phyloP scores from a whole-genome alignment of 2,113 vertebrate genomes.

The Hymenochirus boettgeri region DNA sequence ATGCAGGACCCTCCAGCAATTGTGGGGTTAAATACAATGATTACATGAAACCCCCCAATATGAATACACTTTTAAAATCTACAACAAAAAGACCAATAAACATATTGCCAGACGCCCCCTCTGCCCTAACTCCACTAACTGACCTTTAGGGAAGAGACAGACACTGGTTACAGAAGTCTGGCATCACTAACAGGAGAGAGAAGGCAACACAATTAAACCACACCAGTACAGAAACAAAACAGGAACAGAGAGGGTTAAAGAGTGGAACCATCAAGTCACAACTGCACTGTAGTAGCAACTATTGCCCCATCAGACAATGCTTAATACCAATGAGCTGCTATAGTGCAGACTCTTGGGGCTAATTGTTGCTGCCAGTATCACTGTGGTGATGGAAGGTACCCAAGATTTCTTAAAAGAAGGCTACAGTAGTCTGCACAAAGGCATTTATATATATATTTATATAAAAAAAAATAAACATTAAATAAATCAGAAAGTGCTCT shows the following conservation, averaged over 20 bases:
- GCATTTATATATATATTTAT: not conserved
- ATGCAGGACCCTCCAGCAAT: not conserved
- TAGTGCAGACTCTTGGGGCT: not conserved
- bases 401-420: not conserved
- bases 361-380: not conserved
- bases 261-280: not conserved
- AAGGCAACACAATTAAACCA: not conserved
- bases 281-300: not conserved
- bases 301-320: not conserved
- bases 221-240: not conserved
- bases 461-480: not conserved
- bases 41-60: not conserved
- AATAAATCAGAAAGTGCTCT: constrained; percentile 12
- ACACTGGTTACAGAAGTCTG: not conserved
- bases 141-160: constrained; percentile 8
- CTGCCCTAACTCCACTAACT: not conserved
- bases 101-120: not conserved
- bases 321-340: not conserved
- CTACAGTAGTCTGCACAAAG: not conserved
- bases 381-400: not conserved
- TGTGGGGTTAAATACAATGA: not conserved
- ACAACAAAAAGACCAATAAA: constrained; percentile 24
- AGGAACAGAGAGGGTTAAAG: too few relatives aligned
- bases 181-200: constrained; percentile 4
- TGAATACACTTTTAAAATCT: not conserved